Percentiles rank a stretch among this genome's conserved stretches.
Evolutionary conservation across 2,888 invertebrate species (phyloP).

Genomic region (Scrobipalpa atriplicella): DNA sequence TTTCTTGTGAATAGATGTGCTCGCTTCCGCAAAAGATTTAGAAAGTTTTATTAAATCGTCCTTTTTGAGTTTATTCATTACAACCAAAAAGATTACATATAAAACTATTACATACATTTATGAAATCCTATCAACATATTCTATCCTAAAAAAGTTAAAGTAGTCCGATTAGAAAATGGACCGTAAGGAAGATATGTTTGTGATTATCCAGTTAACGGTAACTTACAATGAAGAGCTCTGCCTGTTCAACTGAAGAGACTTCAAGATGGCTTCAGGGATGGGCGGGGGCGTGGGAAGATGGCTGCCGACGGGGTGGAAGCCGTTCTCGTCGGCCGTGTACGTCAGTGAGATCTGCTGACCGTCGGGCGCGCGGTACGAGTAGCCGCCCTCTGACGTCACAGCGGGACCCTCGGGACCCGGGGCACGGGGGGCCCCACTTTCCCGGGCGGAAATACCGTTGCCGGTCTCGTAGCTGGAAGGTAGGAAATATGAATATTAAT

Average conservation of each 20-base stretch:
- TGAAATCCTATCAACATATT: too few relatives aligned
- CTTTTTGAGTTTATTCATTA: too few relatives aligned
- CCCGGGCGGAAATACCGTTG: conserved; percentile 83
- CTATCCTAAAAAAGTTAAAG: not conserved
- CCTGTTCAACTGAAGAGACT: conserved; percentile 68
- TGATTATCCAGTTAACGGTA: not conserved
- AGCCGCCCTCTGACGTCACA: conserved; percentile 84
- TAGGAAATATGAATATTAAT: not conserved
- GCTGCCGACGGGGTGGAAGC: conserved; percentile 83
- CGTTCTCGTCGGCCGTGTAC: conserved; percentile 87
- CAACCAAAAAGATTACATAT: too few relatives aligned
- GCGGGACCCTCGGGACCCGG: conserved; percentile 72
- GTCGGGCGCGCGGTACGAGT: conserved; percentile 85
- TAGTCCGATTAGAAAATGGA: not conserved
- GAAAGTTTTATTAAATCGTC: too few relatives aligned
- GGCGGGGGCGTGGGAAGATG: conserved; percentile 83
- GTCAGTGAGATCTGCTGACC: conserved; percentile 83
- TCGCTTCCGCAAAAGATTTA: too few relatives aligned
- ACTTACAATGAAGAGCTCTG: conserved; percentile 63
- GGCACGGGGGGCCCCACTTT: conserved; percentile 79
- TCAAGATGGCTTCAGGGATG: conserved; percentile 79
- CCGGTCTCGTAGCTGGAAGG: conserved; percentile 81
- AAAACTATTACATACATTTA: too few relatives aligned
- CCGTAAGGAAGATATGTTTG: too few relatives aligned
- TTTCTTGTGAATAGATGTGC: too few relatives aligned